Evolutionary conservation across 2,888 invertebrate genomes (phyloP), one percentile per base, ranked within the genome.

Genomic region (Dryobotodes eremita): DNA sequence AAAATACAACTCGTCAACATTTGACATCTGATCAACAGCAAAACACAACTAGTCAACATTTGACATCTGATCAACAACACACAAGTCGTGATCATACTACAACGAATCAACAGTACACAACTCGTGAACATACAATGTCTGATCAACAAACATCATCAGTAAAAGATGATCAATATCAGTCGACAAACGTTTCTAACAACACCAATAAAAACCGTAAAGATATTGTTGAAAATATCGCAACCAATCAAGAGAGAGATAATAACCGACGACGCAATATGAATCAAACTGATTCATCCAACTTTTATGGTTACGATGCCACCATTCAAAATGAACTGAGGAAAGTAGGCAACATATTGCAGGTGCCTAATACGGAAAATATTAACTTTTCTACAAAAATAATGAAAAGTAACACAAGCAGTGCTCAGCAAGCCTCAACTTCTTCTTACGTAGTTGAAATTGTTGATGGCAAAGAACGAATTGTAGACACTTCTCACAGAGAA

Each of bases 401-500:
- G 79, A 97, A 97, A 88, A 97, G 97, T 86, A 97, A 97, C 86
- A 97, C 97, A 66, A 97, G 97, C 79, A 97, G 97, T 77, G 96
- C 97, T 71, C 96, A 97, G 73, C 97, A 98, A 93, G 97, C 97
- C 75, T 97, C 97, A 26, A 97, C 97, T 13, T 97, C 97, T 11
- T 97, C 98, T 69, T 98, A 98, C 88, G 97, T 97, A 7, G 96
- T 98, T 79, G 97, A 98, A 95, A 95, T 97, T 71, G 96, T 97
- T 55, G 97, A 98, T 90, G 98, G 98, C 6, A 97, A 97, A 91
- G 97, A 98, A 92, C 94, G 95, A 80, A 94, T 97, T 59, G 95
- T 97, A 20, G 97, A 97, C 82, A 96, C 97, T 85, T 96, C 97
- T 84, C 97, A 97, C 74, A 97, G 97, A 89, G 97, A 98, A 93